Percentiles rank a stretch among this genome's conserved stretches.
Evolutionary conservation across 2,888 invertebrate species (phyloP).

Genomic region (Nowickia ferox): DNA sequence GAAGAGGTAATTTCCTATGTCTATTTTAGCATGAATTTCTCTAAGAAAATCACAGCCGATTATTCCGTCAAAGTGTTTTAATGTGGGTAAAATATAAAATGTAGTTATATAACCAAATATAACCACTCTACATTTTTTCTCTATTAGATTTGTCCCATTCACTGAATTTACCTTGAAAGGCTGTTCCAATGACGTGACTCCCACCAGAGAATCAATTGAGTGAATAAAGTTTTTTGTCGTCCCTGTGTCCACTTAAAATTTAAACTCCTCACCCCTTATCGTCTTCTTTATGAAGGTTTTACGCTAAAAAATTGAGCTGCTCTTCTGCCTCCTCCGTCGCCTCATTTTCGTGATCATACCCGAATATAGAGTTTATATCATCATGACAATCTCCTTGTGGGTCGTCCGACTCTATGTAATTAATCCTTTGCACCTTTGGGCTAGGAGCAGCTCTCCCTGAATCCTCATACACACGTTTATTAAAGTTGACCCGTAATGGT

Average conservation of each 20-base stretch:
- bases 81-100: slow-evolving; percentile 44
- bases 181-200: not conserved
- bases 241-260: slow-evolving; percentile 4
- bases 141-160: slow-evolving; percentile 11
- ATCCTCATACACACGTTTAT: slow-evolving; percentile 21
- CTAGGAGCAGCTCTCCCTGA: slow-evolving; percentile 24
- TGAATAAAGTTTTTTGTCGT: slow-evolving; percentile 28
- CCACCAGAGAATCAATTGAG: slow-evolving; percentile 1
- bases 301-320: slow-evolving; percentile 39
- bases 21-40: not conserved
- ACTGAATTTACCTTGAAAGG: slow-evolving; percentile 41
- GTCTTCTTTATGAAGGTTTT: slow-evolving; percentile 19
- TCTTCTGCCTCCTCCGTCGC: not conserved
- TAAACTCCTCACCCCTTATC: slow-evolving; percentile 20
- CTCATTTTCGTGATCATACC: not conserved
- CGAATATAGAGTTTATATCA: not conserved
- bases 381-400: not conserved
- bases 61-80: slow-evolving; percentile 51
- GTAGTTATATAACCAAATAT: slow-evolving; percentile 34
- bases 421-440: slow-evolving; percentile 45
- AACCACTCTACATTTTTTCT: slow-evolving; percentile 22
- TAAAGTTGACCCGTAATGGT: not conserved
- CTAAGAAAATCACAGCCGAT: slow-evolving; percentile 48
- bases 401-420: slow-evolving; percentile 26
- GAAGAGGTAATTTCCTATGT: slow-evolving; percentile 5